These are phyloP conservation scores for Panonychus citri DNA, from an alignment of 1,140 invertebrate species.

Conservation along the genomic window DNA sequence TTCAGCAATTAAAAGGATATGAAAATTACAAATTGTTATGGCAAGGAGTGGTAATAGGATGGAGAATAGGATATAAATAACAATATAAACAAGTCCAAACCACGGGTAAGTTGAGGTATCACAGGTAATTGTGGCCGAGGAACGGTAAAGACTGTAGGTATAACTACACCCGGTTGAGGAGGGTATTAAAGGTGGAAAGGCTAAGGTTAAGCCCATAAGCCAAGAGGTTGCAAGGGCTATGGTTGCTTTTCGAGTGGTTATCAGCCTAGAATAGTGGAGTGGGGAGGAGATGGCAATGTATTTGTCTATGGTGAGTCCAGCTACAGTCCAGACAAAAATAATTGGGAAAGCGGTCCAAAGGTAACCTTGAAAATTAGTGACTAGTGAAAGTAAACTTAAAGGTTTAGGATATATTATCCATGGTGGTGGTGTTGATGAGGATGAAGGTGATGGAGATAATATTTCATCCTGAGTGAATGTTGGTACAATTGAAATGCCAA, in stretches of 20 bases:
- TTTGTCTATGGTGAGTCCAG: conserved; percentile 49
- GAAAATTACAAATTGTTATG: conserved; percentile 39
- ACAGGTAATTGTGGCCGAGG: conserved; percentile 40
- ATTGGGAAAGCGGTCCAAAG: conserved; percentile 43
- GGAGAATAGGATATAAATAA: conserved; percentile 36
- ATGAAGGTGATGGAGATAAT: conserved; percentile 12
- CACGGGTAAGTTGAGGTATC: conserved; percentile 26
- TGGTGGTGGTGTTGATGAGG: background rate
- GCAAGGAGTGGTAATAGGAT: conserved; percentile 38
- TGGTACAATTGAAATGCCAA: background rate
- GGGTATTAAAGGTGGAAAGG: conserved; percentile 17
- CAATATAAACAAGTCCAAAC: conserved; percentile 31
- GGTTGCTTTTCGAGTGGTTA: conserved; percentile 36
- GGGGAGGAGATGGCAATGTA: conserved; percentile 52
- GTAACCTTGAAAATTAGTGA: conserved; percentile 34
- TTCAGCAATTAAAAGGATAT: conserved; percentile 45
- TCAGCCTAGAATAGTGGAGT: conserved; percentile 43
- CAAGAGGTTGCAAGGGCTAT: conserved; percentile 27
- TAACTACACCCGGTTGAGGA: conserved; percentile 28
- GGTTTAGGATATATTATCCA: conserved; percentile 13
- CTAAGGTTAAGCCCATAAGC: conserved; percentile 19
- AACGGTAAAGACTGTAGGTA: conserved; percentile 30
- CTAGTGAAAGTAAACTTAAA: background rate
- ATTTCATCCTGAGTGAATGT: conserved; percentile 5
- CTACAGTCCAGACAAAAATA: conserved; percentile 48